These are phyloP conservation scores for Strix uralensis DNA, from an alignment of 2,113 vertebrate species.

Conservation along the genomic window DNA sequence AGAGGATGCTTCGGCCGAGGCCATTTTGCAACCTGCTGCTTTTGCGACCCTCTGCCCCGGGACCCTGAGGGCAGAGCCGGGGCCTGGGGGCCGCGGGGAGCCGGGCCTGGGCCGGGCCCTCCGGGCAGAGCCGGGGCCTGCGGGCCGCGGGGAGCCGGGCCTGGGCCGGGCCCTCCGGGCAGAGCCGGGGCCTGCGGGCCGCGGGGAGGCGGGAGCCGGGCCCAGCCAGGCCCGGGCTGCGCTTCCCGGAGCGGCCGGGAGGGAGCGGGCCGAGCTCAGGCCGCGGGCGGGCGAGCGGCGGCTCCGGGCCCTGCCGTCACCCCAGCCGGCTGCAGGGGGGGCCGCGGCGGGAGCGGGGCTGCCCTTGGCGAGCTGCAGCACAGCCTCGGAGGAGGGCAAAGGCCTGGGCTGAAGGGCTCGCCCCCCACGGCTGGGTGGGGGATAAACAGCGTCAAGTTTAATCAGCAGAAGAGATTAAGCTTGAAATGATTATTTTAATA, in stretches of 20 bases:
- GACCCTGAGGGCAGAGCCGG: too few relatives aligned
- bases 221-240: neutral
- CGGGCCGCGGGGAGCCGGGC: too few relatives aligned
- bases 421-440: too few relatives aligned
- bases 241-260: neutral
- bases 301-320: too few relatives aligned
- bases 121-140: too few relatives aligned
- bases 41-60: too few relatives aligned
- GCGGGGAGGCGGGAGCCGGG: neutral
- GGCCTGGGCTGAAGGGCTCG: neutral
- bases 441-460: neutral
- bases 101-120: too few relatives aligned
- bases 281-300: neutral
- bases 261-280: neutral
- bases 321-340: neutral
- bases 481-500: neutral
- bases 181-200: too few relatives aligned
- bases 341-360: neutral
- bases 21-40: too few relatives aligned
- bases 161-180: too few relatives aligned
- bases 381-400: too few relatives aligned
- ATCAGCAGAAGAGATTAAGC: neutral
- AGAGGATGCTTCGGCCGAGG: neutral
- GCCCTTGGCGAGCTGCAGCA: neutral
- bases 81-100: too few relatives aligned